Conservation (phyloP, 2,113 vertebrate species). For the Leptobrachium leishanense region DNA sequence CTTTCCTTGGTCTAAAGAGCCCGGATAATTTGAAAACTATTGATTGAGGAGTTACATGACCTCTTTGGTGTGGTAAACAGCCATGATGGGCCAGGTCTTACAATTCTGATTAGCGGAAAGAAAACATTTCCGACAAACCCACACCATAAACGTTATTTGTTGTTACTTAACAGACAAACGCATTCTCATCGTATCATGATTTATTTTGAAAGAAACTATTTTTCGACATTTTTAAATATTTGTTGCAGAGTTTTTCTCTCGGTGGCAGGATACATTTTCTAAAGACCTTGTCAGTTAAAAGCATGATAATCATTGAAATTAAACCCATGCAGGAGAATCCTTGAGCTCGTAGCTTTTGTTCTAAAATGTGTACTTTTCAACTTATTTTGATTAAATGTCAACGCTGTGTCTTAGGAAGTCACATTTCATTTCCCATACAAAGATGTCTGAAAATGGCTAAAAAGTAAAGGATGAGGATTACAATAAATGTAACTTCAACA, state of each 20-base stretch:
- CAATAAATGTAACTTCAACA: constrained; percentile 5
- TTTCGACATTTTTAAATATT: neutral
- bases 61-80: neutral
- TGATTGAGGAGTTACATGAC: constrained; percentile 10
- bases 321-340: neutral
- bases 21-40: constrained; percentile 14
- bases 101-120: neutral
- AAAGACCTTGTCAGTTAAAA: constrained; percentile 8
- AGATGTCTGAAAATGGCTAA: neutral
- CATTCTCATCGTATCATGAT: neutral
- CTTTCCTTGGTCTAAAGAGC: neutral
- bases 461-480: constrained; percentile 24
- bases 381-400: constrained; percentile 35
- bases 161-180: neutral
- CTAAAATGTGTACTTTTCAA: constrained; percentile 30
- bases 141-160: too few species aligned
- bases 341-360: constrained; percentile 1
- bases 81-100: neutral
- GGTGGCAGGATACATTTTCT: neutral
- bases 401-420: constrained; percentile 17
- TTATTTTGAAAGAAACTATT: neutral
- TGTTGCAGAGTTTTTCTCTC: neutral
- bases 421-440: constrained; percentile 14
- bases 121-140: neutral
- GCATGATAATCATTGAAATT: constrained; percentile 25